Evolutionary conservation across 2,888 invertebrate genomes (phyloP).

Genomic region (Tetragonisca angustula): DNA sequence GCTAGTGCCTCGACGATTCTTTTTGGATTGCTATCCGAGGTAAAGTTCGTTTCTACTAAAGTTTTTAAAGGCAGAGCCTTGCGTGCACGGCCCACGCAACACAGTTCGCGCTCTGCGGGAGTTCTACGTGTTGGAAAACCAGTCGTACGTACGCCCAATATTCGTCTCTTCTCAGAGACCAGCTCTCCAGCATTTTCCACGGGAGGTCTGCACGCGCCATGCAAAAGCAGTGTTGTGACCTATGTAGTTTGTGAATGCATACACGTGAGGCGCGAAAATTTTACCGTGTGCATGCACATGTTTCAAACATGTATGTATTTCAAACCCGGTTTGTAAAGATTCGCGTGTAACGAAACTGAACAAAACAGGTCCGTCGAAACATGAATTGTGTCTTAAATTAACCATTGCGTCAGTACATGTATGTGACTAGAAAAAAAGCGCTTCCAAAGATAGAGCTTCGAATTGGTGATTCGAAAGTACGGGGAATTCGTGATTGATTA

Average conservation of each 20-base stretch:
- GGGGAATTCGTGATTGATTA: not conserved
- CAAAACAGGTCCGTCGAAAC: slow-evolving; percentile 3
- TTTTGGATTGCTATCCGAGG: not conserved
- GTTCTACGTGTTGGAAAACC: slow-evolving; percentile 18
- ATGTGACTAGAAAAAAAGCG: not conserved
- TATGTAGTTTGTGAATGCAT: not conserved
- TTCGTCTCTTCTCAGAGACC: slow-evolving; percentile 1
- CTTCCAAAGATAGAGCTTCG: not conserved
- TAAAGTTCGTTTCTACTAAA: slow-evolving; percentile 20
- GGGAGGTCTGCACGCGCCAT: not conserved
- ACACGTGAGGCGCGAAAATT: slow-evolving; percentile 24
- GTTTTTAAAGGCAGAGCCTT: not conserved
- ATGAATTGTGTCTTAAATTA: slow-evolving; percentile 19
- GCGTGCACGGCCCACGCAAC: slow-evolving; percentile 37
- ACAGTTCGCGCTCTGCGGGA: slow-evolving; percentile 27
- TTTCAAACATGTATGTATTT: not conserved
- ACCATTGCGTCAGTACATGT: slow-evolving; percentile 17
- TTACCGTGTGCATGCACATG: not conserved
- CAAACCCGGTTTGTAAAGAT: slow-evolving; percentile 14
- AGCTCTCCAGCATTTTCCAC: not conserved
- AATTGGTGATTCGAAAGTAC: not conserved
- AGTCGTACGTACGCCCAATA: slow-evolving; percentile 15
- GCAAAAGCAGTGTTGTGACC: slow-evolving; percentile 10
- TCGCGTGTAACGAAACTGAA: slow-evolving; percentile 21
- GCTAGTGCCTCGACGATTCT: not conserved